These are phyloP conservation scores for Fopius arisanus DNA, from an alignment of 1,140 invertebrate species.

Conservation along the genomic window DNA sequence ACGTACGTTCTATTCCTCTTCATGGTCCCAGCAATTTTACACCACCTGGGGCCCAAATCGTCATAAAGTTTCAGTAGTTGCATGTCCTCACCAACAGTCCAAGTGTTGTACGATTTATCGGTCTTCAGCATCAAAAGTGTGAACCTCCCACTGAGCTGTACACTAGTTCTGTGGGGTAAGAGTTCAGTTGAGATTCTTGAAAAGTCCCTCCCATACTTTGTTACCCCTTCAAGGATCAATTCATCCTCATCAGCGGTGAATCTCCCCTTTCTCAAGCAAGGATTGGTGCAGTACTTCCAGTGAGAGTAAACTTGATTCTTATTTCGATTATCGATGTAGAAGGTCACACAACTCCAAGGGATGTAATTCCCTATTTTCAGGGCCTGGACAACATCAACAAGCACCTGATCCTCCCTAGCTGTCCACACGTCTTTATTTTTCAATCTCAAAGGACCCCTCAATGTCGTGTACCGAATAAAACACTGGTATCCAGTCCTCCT, in stretches of 20 bases:
- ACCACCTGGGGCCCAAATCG: slow-evolving; percentile 54
- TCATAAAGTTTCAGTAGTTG: slow-evolving; percentile 56
- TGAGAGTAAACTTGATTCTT: slow-evolving; percentile 71
- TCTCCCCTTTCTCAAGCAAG: slow-evolving; percentile 65
- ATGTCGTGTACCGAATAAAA: slow-evolving; percentile 71
- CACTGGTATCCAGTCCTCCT: slow-evolving; percentile 71
- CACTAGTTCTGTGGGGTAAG: slow-evolving; percentile 64
- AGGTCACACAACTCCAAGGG: slow-evolving; percentile 71
- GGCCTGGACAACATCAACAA: slow-evolving; percentile 66
- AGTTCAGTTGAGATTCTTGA: slow-evolving; percentile 60
- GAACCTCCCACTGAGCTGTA: slow-evolving; percentile 67
- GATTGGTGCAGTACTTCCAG: slow-evolving; percentile 60
- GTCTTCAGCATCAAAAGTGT: slow-evolving; percentile 56
- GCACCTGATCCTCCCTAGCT: slow-evolving; percentile 68
- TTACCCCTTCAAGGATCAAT: slow-evolving; percentile 67
- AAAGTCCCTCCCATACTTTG: slow-evolving; percentile 71
- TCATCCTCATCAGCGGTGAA: slow-evolving; percentile 72
- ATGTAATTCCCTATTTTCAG: slow-evolving; percentile 70
- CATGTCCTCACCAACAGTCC: slow-evolving; percentile 61
- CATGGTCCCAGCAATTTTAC: slow-evolving; percentile 55
- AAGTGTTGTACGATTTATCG: slow-evolving; percentile 49
- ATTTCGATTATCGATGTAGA: slow-evolving; percentile 68
- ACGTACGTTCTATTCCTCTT: slow-evolving; percentile 62
- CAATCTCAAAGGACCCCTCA: slow-evolving; percentile 35
- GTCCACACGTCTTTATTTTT: slow-evolving; percentile 64